phyloP scores from a whole-genome alignment of 1,140 invertebrate genomes.

The Conopomorpha cramerella region DNA sequence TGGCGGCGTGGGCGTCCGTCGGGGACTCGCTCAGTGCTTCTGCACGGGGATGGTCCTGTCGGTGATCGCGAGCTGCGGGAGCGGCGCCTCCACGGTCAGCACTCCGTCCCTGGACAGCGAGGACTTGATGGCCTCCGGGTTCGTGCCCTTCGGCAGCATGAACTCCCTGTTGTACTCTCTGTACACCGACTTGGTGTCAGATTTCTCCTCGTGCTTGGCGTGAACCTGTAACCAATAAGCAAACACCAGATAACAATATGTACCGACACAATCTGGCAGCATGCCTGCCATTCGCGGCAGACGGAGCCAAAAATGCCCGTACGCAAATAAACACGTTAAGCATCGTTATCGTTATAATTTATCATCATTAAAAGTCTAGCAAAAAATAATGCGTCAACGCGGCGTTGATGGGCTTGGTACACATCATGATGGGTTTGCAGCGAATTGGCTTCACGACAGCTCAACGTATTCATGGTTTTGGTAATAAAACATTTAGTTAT shows the following conservation, averaged over 20 bases:
- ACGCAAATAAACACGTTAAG: conserved; percentile 17
- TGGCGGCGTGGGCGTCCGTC: conserved; percentile 19
- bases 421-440: too few species aligned
- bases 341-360: conserved; percentile 17
- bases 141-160: conserved; percentile 89
- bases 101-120: conserved; percentile 91
- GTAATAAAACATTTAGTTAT: too few species aligned
- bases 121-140: conserved; percentile 89
- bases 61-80: conserved; percentile 73
- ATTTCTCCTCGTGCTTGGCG: conserved; percentile 95
- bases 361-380: conserved; percentile 25
- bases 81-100: conserved; percentile 89
- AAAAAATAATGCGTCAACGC: too few species aligned
- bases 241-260: too few species aligned
- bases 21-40: conserved; percentile 41
- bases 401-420: too few species aligned
- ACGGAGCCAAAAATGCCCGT: too few species aligned
- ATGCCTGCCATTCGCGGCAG: too few species aligned
- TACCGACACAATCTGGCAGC: too few species aligned
- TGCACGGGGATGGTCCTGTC: conserved; percentile 59
- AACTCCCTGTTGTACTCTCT: conserved; percentile 96
- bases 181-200: conserved; percentile 92
- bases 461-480: too few species aligned
- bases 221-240: conserved; percentile 74
- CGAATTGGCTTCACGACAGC: too few species aligned